Conservation (phyloP, 2,888 invertebrate genomes). For the Nephrotoma flavescens region DNA sequence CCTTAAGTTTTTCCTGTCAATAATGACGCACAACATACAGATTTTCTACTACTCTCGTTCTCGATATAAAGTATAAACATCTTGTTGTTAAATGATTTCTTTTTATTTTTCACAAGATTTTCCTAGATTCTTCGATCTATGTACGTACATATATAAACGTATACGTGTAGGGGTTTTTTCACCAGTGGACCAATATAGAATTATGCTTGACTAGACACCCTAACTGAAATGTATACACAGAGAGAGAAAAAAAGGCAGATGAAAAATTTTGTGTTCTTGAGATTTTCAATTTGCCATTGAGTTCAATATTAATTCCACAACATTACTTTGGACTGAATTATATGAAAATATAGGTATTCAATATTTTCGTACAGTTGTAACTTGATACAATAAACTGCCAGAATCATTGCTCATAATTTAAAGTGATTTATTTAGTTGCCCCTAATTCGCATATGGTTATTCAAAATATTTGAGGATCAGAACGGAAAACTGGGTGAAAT, state of each 20-base stretch:
- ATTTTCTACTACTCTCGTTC: neutral
- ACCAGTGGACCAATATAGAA: neutral
- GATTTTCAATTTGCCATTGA: neutral
- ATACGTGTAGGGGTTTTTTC: neutral
- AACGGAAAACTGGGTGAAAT: no score
- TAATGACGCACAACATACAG: neutral
- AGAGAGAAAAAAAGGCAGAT: neutral
- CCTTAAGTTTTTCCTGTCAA: neutral
- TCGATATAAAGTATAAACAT: neutral
- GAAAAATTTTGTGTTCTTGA: neutral
- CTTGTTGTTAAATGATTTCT: neutral
- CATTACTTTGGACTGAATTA: neutral
- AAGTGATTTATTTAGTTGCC: no score
- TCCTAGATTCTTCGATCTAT: neutral
- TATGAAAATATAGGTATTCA: neutral
- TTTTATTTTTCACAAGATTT: neutral
- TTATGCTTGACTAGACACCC: neutral
- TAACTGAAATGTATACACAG: neutral
- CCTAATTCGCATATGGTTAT: no score
- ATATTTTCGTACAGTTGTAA: neutral
- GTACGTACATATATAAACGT: neutral
- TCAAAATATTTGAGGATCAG: no score
- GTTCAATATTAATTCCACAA: neutral
- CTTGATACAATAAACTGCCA: neutral
- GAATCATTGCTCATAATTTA: no score